A percentile compares a stretch with the other conserved stretches of the same genome.
These are phyloP conservation scores for Tringa solitaria DNA, from an alignment of 2,113 vertebrate genomes.

Conservation along the genomic window DNA sequence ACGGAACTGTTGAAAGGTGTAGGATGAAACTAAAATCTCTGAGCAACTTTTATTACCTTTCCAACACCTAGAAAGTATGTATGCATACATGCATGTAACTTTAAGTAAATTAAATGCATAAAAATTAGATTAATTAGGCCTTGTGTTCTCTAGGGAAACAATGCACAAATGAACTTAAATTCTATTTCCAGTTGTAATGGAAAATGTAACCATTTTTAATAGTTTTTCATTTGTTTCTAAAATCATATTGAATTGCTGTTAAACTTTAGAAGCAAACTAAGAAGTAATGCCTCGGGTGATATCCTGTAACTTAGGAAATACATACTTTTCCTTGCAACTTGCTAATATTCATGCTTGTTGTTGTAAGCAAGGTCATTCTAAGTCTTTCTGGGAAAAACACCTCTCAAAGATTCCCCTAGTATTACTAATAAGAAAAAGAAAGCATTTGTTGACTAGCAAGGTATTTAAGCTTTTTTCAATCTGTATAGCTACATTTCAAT, in stretches of 20 bases:
- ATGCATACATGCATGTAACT: background rate
- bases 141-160: background rate
- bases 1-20: background rate
- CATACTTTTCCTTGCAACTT: background rate
- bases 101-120: background rate
- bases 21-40: background rate
- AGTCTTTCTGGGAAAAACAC: background rate
- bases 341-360: background rate
- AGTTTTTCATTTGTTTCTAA: background rate
- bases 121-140: background rate
- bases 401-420: background rate
- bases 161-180: background rate
- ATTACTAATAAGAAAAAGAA: background rate
- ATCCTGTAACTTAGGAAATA: background rate
- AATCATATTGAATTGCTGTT: background rate
- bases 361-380: background rate
- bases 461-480: background rate
- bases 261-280: background rate
- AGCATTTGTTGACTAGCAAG: background rate
- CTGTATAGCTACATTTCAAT: background rate
- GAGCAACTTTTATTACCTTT: background rate
- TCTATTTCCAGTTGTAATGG: background rate
- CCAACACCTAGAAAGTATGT: background rate
- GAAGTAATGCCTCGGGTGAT: background rate
- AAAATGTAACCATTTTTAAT: background rate